Evolutionary conservation across 2,113 vertebrate species (phyloP).

Genomic region (Ophiodon elongatus): DNA sequence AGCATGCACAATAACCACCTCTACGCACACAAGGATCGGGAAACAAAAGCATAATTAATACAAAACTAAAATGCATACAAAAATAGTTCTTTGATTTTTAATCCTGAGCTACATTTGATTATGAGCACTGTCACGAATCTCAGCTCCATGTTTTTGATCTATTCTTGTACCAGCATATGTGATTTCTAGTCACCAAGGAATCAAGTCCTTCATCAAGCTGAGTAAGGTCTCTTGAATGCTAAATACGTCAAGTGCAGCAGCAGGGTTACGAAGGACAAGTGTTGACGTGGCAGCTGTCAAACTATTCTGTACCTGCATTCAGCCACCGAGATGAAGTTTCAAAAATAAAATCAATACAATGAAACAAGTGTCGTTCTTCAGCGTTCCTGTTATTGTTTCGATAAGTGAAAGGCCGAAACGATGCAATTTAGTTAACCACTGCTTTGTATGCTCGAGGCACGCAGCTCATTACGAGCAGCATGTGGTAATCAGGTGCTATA

Average conservation of each 20-base stretch:
- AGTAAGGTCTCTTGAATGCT: conserved; percentile 6
- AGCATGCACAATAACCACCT: not conserved
- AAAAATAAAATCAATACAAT: not conserved
- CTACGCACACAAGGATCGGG: not conserved
- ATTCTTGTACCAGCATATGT: not conserved
- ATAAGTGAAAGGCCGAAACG: not conserved
- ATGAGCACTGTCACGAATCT: not conserved
- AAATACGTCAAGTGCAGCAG: not conserved
- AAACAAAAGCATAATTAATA: not conserved
- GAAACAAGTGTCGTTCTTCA: not conserved
- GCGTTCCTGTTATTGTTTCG: not conserved
- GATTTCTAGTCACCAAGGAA: conserved; percentile 3
- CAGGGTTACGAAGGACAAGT: not conserved
- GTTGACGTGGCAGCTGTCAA: not conserved
- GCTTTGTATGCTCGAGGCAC: not conserved
- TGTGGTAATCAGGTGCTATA: not conserved
- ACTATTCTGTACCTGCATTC: not conserved
- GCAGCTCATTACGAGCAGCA: not conserved
- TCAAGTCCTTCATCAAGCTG: not conserved
- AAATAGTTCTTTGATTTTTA: not conserved
- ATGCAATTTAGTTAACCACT: not conserved
- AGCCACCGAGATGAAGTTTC: not conserved
- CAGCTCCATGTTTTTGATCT: not conserved
- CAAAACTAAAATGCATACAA: not conserved
- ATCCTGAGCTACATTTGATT: not conserved